A percentile compares a stretch with the other conserved stretches of the same genome.
These are phyloP conservation scores for Tyrophagus putrescentiae DNA, from an alignment of 1,140 invertebrate genomes.

Conservation along the genomic window DNA sequence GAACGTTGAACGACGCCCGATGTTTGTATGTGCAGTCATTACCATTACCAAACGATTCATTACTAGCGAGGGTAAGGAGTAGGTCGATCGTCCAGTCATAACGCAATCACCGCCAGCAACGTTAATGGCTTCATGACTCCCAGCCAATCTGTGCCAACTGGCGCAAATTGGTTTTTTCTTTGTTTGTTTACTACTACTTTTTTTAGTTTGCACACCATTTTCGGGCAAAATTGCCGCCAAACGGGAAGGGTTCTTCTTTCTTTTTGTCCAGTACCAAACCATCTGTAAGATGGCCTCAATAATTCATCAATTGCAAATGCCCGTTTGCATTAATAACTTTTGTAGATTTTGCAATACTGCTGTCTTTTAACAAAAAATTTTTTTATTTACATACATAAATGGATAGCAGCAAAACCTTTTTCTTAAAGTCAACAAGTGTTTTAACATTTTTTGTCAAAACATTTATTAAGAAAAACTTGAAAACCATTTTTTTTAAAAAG, in stretches of 20 bases:
- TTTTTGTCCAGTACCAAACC: too few species aligned
- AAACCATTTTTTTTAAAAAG: too few species aligned
- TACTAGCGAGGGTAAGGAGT: not conserved
- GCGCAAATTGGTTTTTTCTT: constrained; percentile 7
- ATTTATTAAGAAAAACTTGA: too few species aligned
- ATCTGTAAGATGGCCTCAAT: constrained; percentile 9
- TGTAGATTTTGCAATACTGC: too few species aligned
- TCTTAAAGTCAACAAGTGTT: too few species aligned
- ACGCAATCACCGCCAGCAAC: not conserved
- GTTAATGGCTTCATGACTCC: not conserved
- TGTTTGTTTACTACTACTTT: not conserved
- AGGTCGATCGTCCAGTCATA: not conserved
- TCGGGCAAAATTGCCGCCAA: not conserved
- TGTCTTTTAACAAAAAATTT: too few species aligned
- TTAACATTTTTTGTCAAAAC: too few species aligned
- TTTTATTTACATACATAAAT: too few species aligned
- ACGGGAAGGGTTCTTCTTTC: not conserved
- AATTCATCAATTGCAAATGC: not conserved
- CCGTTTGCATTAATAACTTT: constrained; percentile 8
- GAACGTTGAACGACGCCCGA: too few species aligned
- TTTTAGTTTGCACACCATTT: constrained; percentile 12
- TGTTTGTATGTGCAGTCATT: not conserved
- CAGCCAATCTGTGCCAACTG: constrained; percentile 1
- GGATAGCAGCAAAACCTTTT: too few species aligned
- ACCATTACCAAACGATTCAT: constrained; percentile 5